Conservation (phyloP, 2,113 vertebrate species). For the Sylvia atricapilla region DNA sequence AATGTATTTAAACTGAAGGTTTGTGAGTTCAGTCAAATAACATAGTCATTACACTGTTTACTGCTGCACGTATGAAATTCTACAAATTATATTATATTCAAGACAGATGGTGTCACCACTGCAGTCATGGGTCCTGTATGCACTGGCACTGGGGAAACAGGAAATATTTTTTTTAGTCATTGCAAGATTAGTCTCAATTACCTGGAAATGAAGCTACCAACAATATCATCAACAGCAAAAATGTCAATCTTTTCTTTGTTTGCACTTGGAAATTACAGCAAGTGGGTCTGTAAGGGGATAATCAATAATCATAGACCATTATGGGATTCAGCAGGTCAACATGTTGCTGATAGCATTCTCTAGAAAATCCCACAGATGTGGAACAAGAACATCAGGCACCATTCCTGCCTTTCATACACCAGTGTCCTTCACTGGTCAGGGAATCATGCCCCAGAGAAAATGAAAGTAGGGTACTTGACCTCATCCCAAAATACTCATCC, state of each 20-base stretch:
- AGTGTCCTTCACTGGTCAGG: not conserved
- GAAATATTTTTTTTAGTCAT: not conserved
- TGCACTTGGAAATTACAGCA: not conserved
- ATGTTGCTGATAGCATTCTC: not conserved
- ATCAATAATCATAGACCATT: not conserved
- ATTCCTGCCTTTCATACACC: not conserved
- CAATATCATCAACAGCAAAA: not conserved
- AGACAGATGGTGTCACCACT: not conserved
- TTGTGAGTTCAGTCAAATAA: not conserved
- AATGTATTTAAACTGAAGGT: not conserved
- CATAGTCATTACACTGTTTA: not conserved
- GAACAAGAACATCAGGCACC: not conserved
- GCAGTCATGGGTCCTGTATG: not conserved
- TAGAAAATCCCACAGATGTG: not conserved
- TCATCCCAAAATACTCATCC: not conserved
- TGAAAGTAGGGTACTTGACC: not conserved
- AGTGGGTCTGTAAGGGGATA: not conserved
- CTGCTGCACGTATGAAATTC: not conserved
- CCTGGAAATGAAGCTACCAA: not conserved
- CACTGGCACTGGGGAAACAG: fast-evolving
- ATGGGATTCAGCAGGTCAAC: not conserved
- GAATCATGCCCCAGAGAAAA: not conserved
- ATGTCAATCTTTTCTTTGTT: not conserved
- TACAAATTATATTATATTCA: not conserved
- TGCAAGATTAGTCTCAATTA: not conserved